Base-by-base conservation (phyloP, 1,140 invertebrate species). In the Probaryconus sp. region DNA sequence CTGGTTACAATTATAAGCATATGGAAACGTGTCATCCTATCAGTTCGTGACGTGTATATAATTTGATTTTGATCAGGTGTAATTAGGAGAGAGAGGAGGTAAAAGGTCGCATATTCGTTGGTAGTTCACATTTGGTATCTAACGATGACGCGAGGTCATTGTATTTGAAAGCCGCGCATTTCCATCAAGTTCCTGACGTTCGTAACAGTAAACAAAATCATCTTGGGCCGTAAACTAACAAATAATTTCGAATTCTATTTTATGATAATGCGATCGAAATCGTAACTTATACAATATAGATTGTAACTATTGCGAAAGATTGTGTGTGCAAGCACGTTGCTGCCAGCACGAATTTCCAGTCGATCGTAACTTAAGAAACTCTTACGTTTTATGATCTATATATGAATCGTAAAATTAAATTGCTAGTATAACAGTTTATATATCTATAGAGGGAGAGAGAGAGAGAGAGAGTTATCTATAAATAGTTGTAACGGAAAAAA, bases 211-310 rank as follows among this genome's bases (percentile, higher is more conserved):
- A 24, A 24, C 7, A 24, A 24, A 24, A 24, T 3, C 21, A 40
- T 28, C 35, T 53, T 13, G 18, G 10, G n/a, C 0, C 5, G 4
- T 33, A 33, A 43, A 50, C 58, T 45, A 51, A 51, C 33, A 43
- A 51, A 61, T 21, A 48, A 63, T 47, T 31, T 28, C 4, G 21
- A 20, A 37, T 60, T 20, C 5, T 30, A 33, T 45, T 64, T 64
- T 51, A 38, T 35, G 28, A 38, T 43, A 64, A 43, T 43, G 47
- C 37, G 37, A 64, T 43, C 28, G 37, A 45, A 45, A 63, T 50
- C 37, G 43, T 64, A 51, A 64, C 28, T 64, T 64, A 51, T 33
- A 64, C 26, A 47, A 50, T 51, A 26, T 1, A n/a, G 18, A 64
- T 64, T 30, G 47, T 43, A 51, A 64, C 47, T 64, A 18, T 43